Base-by-base conservation (phyloP, 2,888 invertebrate genomes). In the Drosophila gaucha region DNA sequence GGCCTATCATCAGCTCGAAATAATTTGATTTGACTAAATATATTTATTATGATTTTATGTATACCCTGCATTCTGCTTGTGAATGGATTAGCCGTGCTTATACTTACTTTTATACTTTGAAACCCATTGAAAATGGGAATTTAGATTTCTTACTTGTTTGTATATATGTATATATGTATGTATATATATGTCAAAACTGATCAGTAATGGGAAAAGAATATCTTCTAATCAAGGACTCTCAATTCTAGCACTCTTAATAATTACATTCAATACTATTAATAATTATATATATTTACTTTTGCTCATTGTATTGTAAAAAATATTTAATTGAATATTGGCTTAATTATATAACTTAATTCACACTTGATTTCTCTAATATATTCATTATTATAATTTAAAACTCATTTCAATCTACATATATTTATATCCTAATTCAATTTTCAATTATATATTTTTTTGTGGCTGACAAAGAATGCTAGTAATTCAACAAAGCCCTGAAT, bases 1-100 rank as follows among this genome's bases (percentile, higher is more conserved):
- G 26, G 33, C 12, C 47, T 44, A 50, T 66, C 24, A 57, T 28
- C 16, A 38, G 55, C 38, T 43, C 22, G 43, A 0, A 1, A 10
- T 36, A 59, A 59, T 60, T 28, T 14, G n/a, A 59, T 60, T 43
- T 24, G 10, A 30, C 28, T 59, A 36, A 43, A 30, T 14, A 36
- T 14, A 44, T 59, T 55, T 20, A 50, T 3, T 28, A n/a, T 20
- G 14, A 38, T 38, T 36, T 28, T 10, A 2, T 36, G 16, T 12
- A 1, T 16, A 16, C 3, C n/a, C 33, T 8, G 2, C 16, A 8
- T 16, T 10, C 12, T 28, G 18, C n/a, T n/a, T 28, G 26, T 0
- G 3, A 20, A 9, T 3, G 46, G 5, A 47, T 10, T 10, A 30
- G 18, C 20, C n/a, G 20, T n/a, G n/a, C n/a, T n/a, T n/a, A n/a